A percentile compares a stretch with the other conserved stretches of the same genome.
Evolutionary conservation across 2,888 invertebrate genomes (phyloP).

Genomic region (Scaptomyza tumidula): DNA sequence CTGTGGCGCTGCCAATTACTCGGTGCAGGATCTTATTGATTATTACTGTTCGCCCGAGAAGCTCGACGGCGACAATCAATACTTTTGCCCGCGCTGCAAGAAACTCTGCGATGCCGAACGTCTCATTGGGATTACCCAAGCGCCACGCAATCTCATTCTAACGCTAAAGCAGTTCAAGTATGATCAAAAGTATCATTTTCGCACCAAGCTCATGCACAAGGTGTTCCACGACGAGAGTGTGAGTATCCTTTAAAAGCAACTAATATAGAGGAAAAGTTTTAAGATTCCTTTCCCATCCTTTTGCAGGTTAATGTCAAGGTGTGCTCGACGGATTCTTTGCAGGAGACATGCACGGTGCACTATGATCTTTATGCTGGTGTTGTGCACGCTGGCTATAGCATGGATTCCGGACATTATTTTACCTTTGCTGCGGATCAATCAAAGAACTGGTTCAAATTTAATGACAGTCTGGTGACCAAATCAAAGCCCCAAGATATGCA

Average conservation of each 20-base stretch:
- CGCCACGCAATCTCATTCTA: slow-evolving; percentile 91
- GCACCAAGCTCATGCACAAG: slow-evolving; percentile 92
- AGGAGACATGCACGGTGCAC: slow-evolving; percentile 84
- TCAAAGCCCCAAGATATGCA: slow-evolving; percentile 87
- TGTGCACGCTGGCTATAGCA: slow-evolving; percentile 92
- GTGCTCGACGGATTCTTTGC: slow-evolving; percentile 79
- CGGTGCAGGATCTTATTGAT: slow-evolving; percentile 91
- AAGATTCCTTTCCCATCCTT: neutral
- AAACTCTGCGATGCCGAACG: slow-evolving; percentile 91
- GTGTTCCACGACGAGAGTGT: slow-evolving; percentile 87
- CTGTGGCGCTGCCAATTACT: slow-evolving; percentile 85
- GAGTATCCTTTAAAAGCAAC: slow-evolving; percentile 21
- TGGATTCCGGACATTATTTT: slow-evolving; percentile 95
- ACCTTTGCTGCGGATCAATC: slow-evolving; percentile 89
- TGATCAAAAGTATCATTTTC: slow-evolving; percentile 88
- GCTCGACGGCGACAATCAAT: slow-evolving; percentile 92
- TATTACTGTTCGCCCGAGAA: slow-evolving; percentile 92
- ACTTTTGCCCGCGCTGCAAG: slow-evolving; percentile 91
- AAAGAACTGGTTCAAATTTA: slow-evolving; percentile 91
- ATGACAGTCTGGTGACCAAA: slow-evolving; percentile 90
- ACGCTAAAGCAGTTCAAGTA: slow-evolving; percentile 93
- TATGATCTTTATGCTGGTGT: slow-evolving; percentile 93
- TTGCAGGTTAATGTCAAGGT: slow-evolving; percentile 84
- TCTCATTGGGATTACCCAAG: slow-evolving; percentile 88
- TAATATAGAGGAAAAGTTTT: neutral